phyloP scores from a whole-genome alignment of 2,888 invertebrate species.

The Hypomecis punctinalis region DNA sequence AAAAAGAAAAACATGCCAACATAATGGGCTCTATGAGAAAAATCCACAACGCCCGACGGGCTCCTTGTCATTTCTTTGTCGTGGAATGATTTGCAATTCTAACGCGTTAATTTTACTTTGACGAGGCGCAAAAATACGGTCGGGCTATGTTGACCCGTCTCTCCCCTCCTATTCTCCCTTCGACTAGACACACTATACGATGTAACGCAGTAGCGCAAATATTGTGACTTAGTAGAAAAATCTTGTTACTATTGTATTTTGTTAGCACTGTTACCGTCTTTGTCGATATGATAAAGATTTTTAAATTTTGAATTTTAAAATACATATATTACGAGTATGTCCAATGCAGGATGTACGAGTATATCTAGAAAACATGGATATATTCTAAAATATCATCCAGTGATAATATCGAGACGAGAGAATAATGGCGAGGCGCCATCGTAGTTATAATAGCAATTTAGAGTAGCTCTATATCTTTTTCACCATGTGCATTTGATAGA shows the following conservation, averaged over 20 bases:
- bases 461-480: too few species aligned
- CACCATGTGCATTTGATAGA: too few species aligned
- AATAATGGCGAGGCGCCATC: too few species aligned
- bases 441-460: too few species aligned
- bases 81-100: constrained; percentile 81
- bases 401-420: too few species aligned
- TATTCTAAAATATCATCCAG: too few species aligned
- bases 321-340: too few species aligned
- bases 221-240: background rate
- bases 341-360: too few species aligned
- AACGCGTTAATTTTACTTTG: constrained; percentile 83
- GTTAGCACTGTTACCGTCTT: too few species aligned
- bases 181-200: constrained; percentile 22
- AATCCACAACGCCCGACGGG: constrained; percentile 71
- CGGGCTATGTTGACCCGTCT: constrained; percentile 64
- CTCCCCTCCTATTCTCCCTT: constrained; percentile 40
- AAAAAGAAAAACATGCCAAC: constrained; percentile 61
- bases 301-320: too few species aligned
- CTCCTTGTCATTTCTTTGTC: constrained; percentile 79
- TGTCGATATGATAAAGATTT: too few species aligned
- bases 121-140: constrained; percentile 80
- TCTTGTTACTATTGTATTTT: background rate
- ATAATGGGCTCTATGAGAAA: constrained; percentile 78
- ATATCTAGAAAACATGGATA: too few species aligned
- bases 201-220: constrained; percentile 9